phyloP scores from a whole-genome alignment of 92 coral and sea anemone genomes.

The Hydrozoanthus gracilis region DNA sequence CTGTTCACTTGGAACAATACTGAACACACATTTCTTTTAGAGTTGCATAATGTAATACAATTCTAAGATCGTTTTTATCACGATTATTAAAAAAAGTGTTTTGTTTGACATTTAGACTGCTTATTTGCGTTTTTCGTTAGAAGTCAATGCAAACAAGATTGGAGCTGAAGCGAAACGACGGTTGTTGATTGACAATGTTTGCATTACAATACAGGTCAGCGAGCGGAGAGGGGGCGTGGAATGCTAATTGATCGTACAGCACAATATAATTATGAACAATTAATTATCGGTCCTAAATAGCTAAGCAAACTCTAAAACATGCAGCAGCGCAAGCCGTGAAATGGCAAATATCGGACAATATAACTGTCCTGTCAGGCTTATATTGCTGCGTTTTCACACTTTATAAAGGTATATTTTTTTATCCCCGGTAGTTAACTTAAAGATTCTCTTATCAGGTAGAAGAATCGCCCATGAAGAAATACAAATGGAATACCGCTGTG shows the following conservation, averaged over 20 bases:
- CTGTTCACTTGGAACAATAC: constrained; percentile 24
- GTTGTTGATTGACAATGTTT: constrained; percentile 42
- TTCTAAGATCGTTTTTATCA: not conserved
- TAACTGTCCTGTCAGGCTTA: constrained; percentile 23
- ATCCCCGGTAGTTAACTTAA: constrained; percentile 8
- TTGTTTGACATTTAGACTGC: not conserved
- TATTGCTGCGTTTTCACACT: constrained; percentile 30
- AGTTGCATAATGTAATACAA: not conserved
- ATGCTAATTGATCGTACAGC: constrained; percentile 92
- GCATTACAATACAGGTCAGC: constrained; percentile 48
- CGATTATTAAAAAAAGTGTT: not conserved
- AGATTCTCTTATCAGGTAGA: constrained; percentile 16
- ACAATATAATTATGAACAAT: constrained; percentile 90
- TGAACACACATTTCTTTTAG: not conserved
- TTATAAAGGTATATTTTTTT: constrained; percentile 10
- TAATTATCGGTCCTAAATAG: constrained; percentile 86
- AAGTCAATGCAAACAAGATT: constrained; percentile 11
- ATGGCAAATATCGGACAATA: constrained; percentile 38
- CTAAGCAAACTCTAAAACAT: constrained; percentile 53
- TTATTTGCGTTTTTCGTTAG: not conserved
- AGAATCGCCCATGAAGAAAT: constrained; percentile 42
- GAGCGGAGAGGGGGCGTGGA: constrained; percentile 77
- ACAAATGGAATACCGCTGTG: constrained; percentile 39
- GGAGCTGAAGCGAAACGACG: constrained; percentile 15
- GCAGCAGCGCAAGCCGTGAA: constrained; percentile 7